Evolutionary conservation across 2,888 invertebrate genomes (phyloP).

Genomic region (Dynastes maya): DNA sequence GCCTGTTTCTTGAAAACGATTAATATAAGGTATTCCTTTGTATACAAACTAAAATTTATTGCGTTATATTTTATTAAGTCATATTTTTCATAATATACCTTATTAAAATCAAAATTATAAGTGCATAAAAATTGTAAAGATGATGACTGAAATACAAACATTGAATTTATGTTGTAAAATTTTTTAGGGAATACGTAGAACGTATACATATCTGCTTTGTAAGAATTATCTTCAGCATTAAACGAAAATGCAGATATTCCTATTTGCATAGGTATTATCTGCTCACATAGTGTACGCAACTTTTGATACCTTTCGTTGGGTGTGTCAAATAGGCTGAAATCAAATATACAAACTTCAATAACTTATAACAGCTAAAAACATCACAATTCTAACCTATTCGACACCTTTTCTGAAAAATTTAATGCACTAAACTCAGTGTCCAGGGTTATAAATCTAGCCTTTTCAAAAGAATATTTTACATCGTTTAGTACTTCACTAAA

Average conservation of each 20-base stretch:
- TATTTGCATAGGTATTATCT: constrained; percentile 78
- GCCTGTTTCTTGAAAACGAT: constrained; percentile 72
- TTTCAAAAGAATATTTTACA: constrained; percentile 74
- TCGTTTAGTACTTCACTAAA: constrained; percentile 74
- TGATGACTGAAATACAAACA: constrained; percentile 77
- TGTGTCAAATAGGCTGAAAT: constrained; percentile 76
- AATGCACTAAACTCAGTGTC: constrained; percentile 83
- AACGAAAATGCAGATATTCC: constrained; percentile 80
- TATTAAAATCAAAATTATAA: constrained; percentile 83
- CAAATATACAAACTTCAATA: no score
- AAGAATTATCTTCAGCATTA: constrained; percentile 74
- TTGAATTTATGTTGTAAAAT: constrained; percentile 76
- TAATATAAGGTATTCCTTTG: constrained; percentile 80
- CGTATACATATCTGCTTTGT: constrained; percentile 76
- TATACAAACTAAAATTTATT: constrained; percentile 75
- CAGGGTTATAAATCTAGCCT: constrained; percentile 77
- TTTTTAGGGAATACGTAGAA: constrained; percentile 80
- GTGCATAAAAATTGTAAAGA: constrained; percentile 77
- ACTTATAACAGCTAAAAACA: background rate
- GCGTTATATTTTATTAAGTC: constrained; percentile 19
- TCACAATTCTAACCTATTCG: constrained; percentile 49
- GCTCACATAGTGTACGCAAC: constrained; percentile 69
- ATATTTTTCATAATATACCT: constrained; percentile 72
- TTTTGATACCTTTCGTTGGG: constrained; percentile 73
- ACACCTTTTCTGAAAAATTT: constrained; percentile 65